Evolutionary conservation across 2,113 vertebrate species (phyloP).

Genomic region (human): DNA sequence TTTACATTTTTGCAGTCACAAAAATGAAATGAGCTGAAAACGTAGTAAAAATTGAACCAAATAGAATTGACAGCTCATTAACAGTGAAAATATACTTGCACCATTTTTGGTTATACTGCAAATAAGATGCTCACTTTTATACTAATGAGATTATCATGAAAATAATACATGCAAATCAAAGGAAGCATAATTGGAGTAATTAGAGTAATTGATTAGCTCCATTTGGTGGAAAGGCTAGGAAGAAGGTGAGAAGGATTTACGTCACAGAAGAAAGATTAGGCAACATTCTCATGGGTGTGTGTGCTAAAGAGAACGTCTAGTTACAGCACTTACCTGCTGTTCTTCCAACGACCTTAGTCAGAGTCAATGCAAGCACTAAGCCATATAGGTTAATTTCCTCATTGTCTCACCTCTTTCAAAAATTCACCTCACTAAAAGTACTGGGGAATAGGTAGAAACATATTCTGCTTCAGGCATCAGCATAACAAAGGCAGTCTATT

Average conservation of each 20-base stretch:
- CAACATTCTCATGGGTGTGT: neutral
- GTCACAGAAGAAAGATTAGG: neutral
- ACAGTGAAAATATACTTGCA: neutral
- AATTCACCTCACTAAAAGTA: neutral
- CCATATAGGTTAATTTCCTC: neutral
- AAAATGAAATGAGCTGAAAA: neutral
- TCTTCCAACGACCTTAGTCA: neutral
- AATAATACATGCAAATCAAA: neutral
- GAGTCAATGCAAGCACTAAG: neutral
- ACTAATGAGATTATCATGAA: neutral
- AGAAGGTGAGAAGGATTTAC: neutral
- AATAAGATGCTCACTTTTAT: neutral
- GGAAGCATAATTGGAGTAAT: neutral
- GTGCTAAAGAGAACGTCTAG: neutral
- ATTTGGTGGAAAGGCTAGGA: neutral
- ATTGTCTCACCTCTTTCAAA: neutral
- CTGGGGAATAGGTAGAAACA: neutral
- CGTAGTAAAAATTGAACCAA: neutral
- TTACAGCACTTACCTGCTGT: neutral
- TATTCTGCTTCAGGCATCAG: neutral
- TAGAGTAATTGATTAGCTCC: neutral
- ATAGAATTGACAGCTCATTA: neutral
- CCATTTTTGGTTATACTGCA: neutral
- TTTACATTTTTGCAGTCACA: neutral
- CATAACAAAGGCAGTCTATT: neutral